A percentile compares a stretch with the other conserved stretches of the same genome.
Conservation (phyloP, 2,797 vertebrate species). For the Mormyrus hasselquistii region DNA sequence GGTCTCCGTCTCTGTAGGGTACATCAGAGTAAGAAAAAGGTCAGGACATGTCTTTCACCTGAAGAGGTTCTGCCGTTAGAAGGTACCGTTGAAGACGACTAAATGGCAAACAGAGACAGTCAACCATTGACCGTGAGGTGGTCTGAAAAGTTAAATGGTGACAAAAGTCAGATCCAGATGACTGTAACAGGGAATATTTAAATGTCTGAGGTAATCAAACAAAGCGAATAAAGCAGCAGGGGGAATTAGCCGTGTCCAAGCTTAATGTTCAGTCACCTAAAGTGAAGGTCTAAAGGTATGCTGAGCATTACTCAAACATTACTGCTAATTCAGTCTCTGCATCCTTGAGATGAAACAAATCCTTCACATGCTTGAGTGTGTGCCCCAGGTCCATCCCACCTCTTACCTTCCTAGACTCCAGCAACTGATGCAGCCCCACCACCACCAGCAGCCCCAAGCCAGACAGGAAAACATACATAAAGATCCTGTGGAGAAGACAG, state of each 20-base stretch:
- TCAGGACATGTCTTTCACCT: neutral
- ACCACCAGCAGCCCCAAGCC: conserved; percentile 84
- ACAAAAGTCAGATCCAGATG: neutral
- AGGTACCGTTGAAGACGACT: neutral
- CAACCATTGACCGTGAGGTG: neutral
- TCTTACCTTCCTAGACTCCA: conserved; percentile 92
- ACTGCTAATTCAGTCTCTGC: neutral
- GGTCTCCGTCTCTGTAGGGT: conserved; percentile 79
- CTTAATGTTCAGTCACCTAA: neutral
- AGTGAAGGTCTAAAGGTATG: neutral
- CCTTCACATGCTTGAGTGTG: neutral
- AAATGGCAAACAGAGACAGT: neutral
- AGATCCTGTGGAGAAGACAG: conserved; percentile 66
- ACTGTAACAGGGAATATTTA: neutral
- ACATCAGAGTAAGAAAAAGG: neutral
- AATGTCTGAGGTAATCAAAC: neutral
- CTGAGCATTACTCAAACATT: neutral
- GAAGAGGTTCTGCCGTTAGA: neutral
- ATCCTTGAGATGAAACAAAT: neutral
- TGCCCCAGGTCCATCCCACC: neutral
- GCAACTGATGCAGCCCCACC: conserved; percentile 87
- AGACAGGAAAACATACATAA: conserved; percentile 95
- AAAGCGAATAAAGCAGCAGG: neutral
- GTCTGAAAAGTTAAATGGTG: neutral
- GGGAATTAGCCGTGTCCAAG: neutral